Conservation (phyloP, 2,888 invertebrate genomes). For the Leptopterna dolabrata region DNA sequence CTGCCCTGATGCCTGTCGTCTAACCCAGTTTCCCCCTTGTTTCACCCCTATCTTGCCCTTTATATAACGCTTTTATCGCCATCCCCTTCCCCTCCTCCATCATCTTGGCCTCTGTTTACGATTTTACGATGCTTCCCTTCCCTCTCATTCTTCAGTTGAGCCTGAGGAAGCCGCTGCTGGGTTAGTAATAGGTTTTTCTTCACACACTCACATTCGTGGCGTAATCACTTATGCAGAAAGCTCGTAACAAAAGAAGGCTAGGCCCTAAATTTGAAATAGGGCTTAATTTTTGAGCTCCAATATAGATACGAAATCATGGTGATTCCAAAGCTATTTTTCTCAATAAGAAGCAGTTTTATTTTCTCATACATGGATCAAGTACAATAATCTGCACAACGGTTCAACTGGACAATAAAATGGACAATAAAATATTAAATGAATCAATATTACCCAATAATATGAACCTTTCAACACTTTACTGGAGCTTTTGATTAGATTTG, state of each 20-base stretch:
- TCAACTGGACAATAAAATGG: no score
- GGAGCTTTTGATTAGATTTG: no score
- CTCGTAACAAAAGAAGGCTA: not conserved
- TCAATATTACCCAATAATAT: no score
- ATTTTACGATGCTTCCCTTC: not conserved
- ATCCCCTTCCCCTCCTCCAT: not conserved
- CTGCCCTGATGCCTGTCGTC: not conserved
- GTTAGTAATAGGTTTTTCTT: not conserved
- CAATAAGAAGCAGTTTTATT: no score
- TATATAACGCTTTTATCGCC: conserved; percentile 17
- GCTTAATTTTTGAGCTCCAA: no score
- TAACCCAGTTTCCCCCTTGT: not conserved
- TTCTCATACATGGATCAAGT: no score
- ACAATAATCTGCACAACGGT: no score
- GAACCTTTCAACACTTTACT: no score
- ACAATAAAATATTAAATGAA: no score
- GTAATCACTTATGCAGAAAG: not conserved
- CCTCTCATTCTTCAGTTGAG: not conserved
- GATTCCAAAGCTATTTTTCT: no score
- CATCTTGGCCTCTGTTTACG: not conserved
- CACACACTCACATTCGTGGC: not conserved
- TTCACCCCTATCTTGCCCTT: not conserved
- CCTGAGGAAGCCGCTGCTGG: not conserved
- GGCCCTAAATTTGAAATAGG: no score
- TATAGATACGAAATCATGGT: no score